These are phyloP conservation scores for Antedon mediterranea DNA, from an alignment of 53 echinoderm and acorn worm species.

Conservation along the genomic window DNA sequence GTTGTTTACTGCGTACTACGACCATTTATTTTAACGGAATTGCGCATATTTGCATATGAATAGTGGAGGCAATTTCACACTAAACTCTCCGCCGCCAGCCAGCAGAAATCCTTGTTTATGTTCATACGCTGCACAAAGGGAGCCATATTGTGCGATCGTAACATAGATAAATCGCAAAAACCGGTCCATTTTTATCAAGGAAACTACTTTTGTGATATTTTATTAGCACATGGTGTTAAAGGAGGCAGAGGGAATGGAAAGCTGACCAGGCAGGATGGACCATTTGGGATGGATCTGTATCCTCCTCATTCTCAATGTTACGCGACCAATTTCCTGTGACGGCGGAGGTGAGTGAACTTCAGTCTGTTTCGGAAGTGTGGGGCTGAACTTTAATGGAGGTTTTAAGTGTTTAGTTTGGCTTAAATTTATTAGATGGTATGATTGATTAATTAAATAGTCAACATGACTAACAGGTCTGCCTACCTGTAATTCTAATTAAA, in stretches of 20 bases:
- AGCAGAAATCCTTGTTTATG: not conserved
- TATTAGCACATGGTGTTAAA: not conserved
- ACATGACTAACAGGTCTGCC: too few relatives aligned
- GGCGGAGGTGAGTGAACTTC: not conserved
- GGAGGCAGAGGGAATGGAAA: not conserved
- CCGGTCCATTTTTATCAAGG: not conserved
- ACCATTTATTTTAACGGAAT: slow-evolving; percentile 13
- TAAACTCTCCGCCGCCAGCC: not conserved
- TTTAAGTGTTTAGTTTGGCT: too few relatives aligned
- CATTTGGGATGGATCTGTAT: not conserved
- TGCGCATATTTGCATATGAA: slow-evolving; percentile 59
- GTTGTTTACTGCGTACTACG: slow-evolving; percentile 51
- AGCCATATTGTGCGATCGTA: not conserved
- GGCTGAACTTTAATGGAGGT: too few relatives aligned
- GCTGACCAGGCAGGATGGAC: not conserved
- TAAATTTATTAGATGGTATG: too few relatives aligned
- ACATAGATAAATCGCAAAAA: not conserved
- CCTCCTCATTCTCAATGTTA: not conserved
- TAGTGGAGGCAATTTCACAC: slow-evolving; percentile 6
- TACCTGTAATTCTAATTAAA: too few relatives aligned
- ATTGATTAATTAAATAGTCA: too few relatives aligned
- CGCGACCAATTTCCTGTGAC: not conserved
- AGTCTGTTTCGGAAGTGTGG: not conserved
- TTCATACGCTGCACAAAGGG: not conserved
- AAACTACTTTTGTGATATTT: not conserved